These are phyloP conservation scores for Porites lobata DNA, from an alignment of 92 coral and sea anemone species.

Conservation along the genomic window DNA sequence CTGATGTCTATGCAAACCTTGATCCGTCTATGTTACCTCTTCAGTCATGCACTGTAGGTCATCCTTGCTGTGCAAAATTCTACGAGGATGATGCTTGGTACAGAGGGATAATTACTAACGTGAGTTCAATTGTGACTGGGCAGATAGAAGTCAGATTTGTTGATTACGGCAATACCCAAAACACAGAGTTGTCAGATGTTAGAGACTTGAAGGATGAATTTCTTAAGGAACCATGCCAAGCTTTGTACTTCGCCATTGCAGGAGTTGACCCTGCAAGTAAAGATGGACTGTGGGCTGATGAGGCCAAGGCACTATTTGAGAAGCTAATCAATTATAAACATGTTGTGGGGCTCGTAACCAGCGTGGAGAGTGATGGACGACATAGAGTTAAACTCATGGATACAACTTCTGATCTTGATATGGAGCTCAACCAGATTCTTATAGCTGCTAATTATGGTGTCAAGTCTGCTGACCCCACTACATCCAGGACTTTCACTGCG, in stretches of 20 bases:
- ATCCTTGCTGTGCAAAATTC: slow-evolving; percentile 96
- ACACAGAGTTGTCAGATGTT: slow-evolving; percentile 82
- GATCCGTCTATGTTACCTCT: slow-evolving; percentile 77
- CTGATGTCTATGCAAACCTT: slow-evolving; percentile 78
- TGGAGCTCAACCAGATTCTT: slow-evolving; percentile 84
- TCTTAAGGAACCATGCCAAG: slow-evolving; percentile 80
- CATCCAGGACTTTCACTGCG: background rate
- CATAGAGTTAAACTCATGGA: slow-evolving; percentile 86
- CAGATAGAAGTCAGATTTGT: slow-evolving; percentile 90
- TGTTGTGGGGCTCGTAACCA: slow-evolving; percentile 76
- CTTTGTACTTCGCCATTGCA: slow-evolving; percentile 78
- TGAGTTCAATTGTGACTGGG: slow-evolving; percentile 88
- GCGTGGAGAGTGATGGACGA: slow-evolving; percentile 65
- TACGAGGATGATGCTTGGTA: slow-evolving; percentile 94
- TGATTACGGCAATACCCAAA: slow-evolving; percentile 92
- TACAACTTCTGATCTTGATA: slow-evolving; percentile 90
- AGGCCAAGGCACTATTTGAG: slow-evolving; percentile 79
- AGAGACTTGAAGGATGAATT: slow-evolving; percentile 81
- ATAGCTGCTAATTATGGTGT: slow-evolving; percentile 91
- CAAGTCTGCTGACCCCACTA: slow-evolving; percentile 57
- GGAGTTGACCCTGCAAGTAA: slow-evolving; percentile 80
- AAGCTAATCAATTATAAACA: slow-evolving; percentile 86
- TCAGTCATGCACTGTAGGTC: slow-evolving; percentile 78
- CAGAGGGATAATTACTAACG: slow-evolving; percentile 91
- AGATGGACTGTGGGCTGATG: slow-evolving; percentile 78